Percentiles rank a stretch among this genome's conserved stretches.
These are phyloP conservation scores for Galleria mellonella DNA, from an alignment of 1,140 invertebrate species.

Conservation along the genomic window DNA sequence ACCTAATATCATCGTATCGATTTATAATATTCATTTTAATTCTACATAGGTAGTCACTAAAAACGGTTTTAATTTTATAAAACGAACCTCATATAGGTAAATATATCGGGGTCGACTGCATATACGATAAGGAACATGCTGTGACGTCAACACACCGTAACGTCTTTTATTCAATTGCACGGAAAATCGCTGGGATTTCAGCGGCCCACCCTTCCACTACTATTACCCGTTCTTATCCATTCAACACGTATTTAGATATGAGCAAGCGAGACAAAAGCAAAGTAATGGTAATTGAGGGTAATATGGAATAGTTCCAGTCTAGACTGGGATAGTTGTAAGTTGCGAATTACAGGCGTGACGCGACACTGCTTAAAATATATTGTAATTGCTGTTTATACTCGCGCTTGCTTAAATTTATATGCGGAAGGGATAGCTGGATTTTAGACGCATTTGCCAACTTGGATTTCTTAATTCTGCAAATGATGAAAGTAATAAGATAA, in stretches of 20 bases:
- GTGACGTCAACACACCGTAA: slow-evolving; percentile 57
- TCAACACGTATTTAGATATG: slow-evolving; percentile 7
- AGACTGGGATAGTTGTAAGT: slow-evolving; percentile 64
- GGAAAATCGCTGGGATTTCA: slow-evolving; percentile 67
- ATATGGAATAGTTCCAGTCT: slow-evolving; percentile 70
- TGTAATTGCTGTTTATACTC: slow-evolving; percentile 48
- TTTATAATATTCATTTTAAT: too few species aligned
- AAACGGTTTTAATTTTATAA: too few species aligned
- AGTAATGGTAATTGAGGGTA: slow-evolving; percentile 64
- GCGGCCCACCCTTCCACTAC: slow-evolving; percentile 42
- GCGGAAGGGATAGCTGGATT: slow-evolving; percentile 2
- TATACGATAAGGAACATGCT: slow-evolving; percentile 35
- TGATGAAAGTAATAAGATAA: too few species aligned
- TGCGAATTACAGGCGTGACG: slow-evolving; percentile 56
- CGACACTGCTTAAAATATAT: slow-evolving; percentile 56
- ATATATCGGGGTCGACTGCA: slow-evolving; percentile 4
- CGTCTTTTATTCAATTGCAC: slow-evolving; percentile 69
- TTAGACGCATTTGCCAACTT: too few species aligned
- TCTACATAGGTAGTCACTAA: too few species aligned
- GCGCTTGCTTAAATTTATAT: slow-evolving; percentile 59
- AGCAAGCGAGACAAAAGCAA: slow-evolving; percentile 23
- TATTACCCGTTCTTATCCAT: slow-evolving; percentile 23
- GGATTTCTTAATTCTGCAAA: too few species aligned
- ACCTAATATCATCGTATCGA: too few species aligned
- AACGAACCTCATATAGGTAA: background rate